Evolutionary conservation across 2,888 invertebrate species (phyloP), one percentile per base, ranked within the genome.

Genomic region (Frankliniella intonsa): DNA sequence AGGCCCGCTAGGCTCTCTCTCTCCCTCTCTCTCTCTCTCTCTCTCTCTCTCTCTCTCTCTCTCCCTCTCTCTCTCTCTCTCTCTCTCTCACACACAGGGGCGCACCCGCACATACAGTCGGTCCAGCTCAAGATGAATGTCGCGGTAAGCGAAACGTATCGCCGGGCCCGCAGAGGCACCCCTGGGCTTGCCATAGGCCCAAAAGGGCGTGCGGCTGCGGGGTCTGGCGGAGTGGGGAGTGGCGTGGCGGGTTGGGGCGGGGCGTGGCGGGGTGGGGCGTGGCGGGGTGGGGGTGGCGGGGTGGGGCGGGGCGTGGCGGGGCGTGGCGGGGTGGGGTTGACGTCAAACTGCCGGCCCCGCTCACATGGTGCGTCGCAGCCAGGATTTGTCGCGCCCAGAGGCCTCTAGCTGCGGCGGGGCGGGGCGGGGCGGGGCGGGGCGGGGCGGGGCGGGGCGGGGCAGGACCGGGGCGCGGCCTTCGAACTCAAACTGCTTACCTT

Each of bases 91-190:
- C 62, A 62, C 62, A 62, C 14, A 14, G 11, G 17, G 62, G 62
- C 8, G 62, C 62, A 17, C 19, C 17, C 62, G 62, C 62, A n/a
- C 62, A 17, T 62, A 38, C 38, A 38, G 38, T 62, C 69, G 69
- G 8, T 25, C 22, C 69, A 25, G 69, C 69, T 76, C 69, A 76
- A 76, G 69, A 76, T 76, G 69, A 76, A 76, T 76, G 69, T 76
- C 25, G 69, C 69, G 69, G 69, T 76, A 25, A 76, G 69, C 69
- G 25, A 76, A 76, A 76, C 69, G 69, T 76, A 76, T 76, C 25
- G 69, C 25, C 22, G 17, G 62, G 62, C 62, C 62, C 19, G 62
- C 62, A 38, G 38, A 38, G 62, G 62, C 19, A 55, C 55, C 55
- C 9, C 62, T 62, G 62, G 62, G 62, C 62, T 17, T n/a, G 62